Conservation (phyloP, 2,797 vertebrate species). For the Coregonus ussuriensis region DNA sequence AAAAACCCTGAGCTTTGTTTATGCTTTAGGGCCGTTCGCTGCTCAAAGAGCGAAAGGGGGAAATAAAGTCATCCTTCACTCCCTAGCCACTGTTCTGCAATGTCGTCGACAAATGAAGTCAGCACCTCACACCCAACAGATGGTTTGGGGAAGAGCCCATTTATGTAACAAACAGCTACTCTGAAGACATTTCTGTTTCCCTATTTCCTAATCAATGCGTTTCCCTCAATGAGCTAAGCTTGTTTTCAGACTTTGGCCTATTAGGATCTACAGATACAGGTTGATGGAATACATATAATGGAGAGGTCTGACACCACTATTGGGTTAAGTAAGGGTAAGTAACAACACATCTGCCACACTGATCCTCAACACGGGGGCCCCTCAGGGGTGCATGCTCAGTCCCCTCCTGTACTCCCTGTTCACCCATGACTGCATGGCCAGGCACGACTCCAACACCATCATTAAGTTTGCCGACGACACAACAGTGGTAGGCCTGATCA, state of each 20-base stretch:
- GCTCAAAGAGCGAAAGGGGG: conserved; percentile 14
- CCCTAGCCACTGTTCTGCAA: conserved; percentile 9
- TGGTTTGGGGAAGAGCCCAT: conserved; percentile 59
- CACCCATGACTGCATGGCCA: too few species aligned
- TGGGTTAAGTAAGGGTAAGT: neutral
- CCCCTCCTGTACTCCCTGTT: too few species aligned
- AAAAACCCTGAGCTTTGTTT: conserved; percentile 74
- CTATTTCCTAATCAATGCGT: conserved; percentile 49
- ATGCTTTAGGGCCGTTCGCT: conserved; percentile 72
- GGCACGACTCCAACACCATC: too few species aligned
- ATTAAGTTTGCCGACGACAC: too few species aligned
- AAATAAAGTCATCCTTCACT: conserved; percentile 34
- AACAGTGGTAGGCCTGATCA: too few species aligned
- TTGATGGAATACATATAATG: too few species aligned
- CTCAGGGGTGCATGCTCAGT: too few species aligned
- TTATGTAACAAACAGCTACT: neutral
- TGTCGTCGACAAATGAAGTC: conserved; percentile 71
- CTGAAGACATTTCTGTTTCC: conserved; percentile 10
- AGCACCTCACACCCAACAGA: conserved; percentile 71
- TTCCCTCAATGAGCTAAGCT: conserved; percentile 11
- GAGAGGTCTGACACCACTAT: neutral
- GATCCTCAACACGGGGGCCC: too few species aligned
- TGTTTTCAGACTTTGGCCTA: neutral
- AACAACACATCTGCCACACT: too few species aligned
- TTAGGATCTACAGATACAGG: neutral